Evolutionary conservation across 2,888 invertebrate genomes (phyloP).

Genomic region (Willowsia nigromaculata): DNA sequence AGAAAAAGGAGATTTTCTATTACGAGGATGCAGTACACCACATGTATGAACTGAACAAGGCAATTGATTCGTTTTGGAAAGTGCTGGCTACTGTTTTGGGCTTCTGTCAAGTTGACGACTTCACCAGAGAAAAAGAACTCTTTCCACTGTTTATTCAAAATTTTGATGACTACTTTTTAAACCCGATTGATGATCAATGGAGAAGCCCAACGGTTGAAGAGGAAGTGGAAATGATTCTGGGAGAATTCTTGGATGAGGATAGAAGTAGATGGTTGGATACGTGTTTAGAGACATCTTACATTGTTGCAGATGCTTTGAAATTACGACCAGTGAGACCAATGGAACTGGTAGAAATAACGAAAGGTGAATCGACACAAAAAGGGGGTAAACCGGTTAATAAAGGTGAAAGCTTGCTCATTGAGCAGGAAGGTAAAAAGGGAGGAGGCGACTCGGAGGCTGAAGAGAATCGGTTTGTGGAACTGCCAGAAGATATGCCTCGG

Average conservation of each 20-base stretch:
- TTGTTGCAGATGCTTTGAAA: conserved; percentile 5
- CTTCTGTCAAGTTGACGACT: conserved; percentile 41
- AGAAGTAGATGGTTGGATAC: conserved; percentile 48
- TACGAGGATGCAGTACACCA: conserved; percentile 29
- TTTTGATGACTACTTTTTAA: conserved; percentile 52
- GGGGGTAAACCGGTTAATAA: no score
- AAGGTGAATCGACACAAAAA: neutral
- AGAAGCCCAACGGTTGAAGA: neutral
- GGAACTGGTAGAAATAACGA: neutral
- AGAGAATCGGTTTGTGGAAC: no score
- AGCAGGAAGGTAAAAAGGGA: no score
- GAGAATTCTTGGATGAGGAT: conserved; percentile 54
- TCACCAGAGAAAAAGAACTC: conserved; percentile 3
- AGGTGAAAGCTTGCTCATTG: no score
- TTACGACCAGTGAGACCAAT: conserved; percentile 46
- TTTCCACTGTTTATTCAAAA: conserved; percentile 7
- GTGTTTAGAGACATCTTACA: conserved; percentile 56
- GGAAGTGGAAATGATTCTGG: conserved; percentile 42
- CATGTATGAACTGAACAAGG: conserved; percentile 2
- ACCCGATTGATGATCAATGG: conserved; percentile 42
- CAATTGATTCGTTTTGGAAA: conserved; percentile 61
- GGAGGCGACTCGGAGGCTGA: no score
- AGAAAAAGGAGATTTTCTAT: conserved; percentile 43
- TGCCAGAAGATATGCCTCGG: no score
- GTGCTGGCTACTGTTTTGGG: conserved; percentile 21